Base-by-base conservation (phyloP, 2,797 vertebrate genomes). In the Hoplostethus mediterraneus region DNA sequence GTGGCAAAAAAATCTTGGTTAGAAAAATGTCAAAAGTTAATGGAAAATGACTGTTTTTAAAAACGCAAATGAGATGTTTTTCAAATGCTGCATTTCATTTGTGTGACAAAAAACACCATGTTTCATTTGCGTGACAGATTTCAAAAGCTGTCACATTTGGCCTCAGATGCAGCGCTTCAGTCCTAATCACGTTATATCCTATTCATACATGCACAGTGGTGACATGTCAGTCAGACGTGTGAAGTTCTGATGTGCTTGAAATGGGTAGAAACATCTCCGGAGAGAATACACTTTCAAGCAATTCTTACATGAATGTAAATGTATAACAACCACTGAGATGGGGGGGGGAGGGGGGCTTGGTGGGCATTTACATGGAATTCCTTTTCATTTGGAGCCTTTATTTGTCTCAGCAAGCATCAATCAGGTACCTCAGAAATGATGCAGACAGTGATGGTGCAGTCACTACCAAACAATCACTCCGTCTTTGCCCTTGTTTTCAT, bases 261-360 rank as follows among this genome's bases (percentile, higher is more conserved):
- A 74, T 54, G 49, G 16, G 58, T 21, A 51, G 64, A 62, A 67
- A 66, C 10, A 54, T 72, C 70, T 76, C 31, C 7, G 36, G 56
- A 49, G 63, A 60, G 30, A 64, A 47, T 8, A 78, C 44, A 40
- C 53, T 53, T 85, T 61, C 40, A 61, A 40, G 51, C 59, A 52
- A 2, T 74, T 52, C 57, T 67, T 81, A 66, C 68, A 72, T 77
- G 59, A 81, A 80, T 81, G 73, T 65, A 78, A 81, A 85, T 62
- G 60, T 42, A 21, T 21, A 62, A 71, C 69, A 77, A 71, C 77
- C 77, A 66, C 58, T 72, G 17, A 69, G 48, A 76, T 42, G 25
- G 21, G 30, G 58, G 17, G 14, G 59, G 49, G n/a, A 30, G 45
- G 30, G 25, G 10, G 33, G 36, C 14, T 5, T 9, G 16, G 16